Percentiles rank a stretch among this genome's conserved stretches.
Conservation (phyloP, 2,113 vertebrate species). For the Numida meleagris region DNA sequence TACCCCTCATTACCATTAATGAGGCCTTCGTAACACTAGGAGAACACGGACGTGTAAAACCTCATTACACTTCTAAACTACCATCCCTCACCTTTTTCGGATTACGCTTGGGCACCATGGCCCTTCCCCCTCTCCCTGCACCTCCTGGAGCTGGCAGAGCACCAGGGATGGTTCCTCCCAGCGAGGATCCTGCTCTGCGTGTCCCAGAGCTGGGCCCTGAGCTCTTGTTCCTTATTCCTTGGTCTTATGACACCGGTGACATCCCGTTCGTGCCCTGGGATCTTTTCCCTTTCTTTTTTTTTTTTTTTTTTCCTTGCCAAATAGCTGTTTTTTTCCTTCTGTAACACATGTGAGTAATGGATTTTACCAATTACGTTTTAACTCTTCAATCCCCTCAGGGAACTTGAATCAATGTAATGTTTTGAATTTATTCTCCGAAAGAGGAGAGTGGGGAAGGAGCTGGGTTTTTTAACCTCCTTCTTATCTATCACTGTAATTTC, state of each 20-base stretch:
- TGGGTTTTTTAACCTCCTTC: neutral
- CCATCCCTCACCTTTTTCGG: neutral
- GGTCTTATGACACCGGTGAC: no score
- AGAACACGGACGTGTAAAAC: neutral
- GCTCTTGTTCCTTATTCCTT: no score
- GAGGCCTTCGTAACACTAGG: accelerated
- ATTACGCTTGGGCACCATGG: accelerated
- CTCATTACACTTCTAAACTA: neutral
- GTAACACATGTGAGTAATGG: accelerated
- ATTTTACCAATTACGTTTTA: neutral
- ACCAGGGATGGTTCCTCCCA: no score
- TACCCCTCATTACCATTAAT: neutral
- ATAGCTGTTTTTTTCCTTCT: accelerated
- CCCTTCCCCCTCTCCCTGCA: no score
- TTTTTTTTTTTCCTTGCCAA: neutral
- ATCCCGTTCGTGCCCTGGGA: no score
- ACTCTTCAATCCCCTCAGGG: neutral
- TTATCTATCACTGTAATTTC: neutral
- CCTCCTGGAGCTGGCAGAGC: no score
- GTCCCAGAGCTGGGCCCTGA: no score
- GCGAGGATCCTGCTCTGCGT: no score
- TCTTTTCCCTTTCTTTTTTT: no score
- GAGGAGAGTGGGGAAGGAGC: neutral
- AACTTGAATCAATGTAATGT: neutral
- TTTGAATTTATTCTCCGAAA: neutral